These are phyloP conservation scores for Acheta domesticus DNA, from an alignment of 2,888 invertebrate species.

Conservation along the genomic window DNA sequence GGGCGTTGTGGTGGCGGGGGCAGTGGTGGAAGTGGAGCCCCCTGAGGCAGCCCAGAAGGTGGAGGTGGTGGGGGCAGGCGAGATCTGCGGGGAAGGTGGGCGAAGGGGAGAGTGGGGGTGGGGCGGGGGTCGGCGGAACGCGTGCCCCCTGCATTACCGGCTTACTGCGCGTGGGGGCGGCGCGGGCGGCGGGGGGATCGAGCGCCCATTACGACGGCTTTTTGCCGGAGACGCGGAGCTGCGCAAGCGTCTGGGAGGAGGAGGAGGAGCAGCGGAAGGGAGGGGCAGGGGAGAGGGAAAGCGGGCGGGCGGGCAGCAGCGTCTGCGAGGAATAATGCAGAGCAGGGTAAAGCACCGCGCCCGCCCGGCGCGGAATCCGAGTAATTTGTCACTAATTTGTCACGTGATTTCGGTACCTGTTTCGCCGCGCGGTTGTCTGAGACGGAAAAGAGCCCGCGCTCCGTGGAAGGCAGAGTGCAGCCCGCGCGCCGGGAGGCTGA, in stretches of 20 bases:
- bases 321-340: constrained; percentile 5
- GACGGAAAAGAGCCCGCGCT: neutral
- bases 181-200: neutral
- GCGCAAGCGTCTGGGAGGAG: neutral
- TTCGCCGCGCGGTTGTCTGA: neutral
- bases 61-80: neutral
- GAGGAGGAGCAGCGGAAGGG: too few species aligned
- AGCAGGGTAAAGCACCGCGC: neutral
- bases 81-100: neutral
- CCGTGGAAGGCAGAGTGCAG: too few species aligned
- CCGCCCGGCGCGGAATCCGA: neutral
- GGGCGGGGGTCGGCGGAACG: too few species aligned
- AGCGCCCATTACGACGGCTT: constrained; percentile 3
- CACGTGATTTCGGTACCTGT: constrained; percentile 18
- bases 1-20: too few species aligned
- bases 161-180: neutral
- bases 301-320: neutral
- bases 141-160: neutral
- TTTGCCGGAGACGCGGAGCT: constrained; percentile 5
- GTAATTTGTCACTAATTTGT: constrained; percentile 18
- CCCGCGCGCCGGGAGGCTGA: too few species aligned
- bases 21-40: too few species aligned
- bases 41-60: too few species aligned
- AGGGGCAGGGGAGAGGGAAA: neutral
- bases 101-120: too few species aligned